Base-by-base conservation (phyloP, 2,113 vertebrate genomes). In the Ictalurus furcatus region DNA sequence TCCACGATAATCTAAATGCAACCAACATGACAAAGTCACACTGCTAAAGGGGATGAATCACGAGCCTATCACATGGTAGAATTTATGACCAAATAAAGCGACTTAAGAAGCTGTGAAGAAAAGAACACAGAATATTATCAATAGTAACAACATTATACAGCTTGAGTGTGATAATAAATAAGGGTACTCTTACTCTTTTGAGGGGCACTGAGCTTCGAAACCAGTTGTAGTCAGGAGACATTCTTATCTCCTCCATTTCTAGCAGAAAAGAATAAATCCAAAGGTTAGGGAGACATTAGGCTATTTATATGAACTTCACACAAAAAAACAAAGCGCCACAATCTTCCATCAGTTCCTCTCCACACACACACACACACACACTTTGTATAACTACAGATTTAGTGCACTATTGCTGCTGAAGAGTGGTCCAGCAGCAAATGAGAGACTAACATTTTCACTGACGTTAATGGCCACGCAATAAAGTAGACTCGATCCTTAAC, bases 221-320 rank as follows among this genome's bases (percentile, higher is more conserved):
- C 98, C 98, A 99, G 95, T 97, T 99, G 86, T 99, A 99, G 93
- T 99, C 98, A 71, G 98, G 98, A 96, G 98, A 99, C 94, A 97
- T 96, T 95, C 98, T 98, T 91, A 99, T 99, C 96, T 98, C 98
- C 95, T 98, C 98, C 98, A 99, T 99, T 96, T 95, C 94, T 92
- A 63, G 80, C 30, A 82, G 23, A 88, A 84, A 83, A 34, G 13
- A 89, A 69, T 54, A n/a, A 61, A 71, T 30, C 9, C 13, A 37
- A 44, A 37, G 73, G 28, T 30, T 30, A 71, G 65, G 25, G 30
- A 79, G 6, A 65, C 87, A 61, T 23, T 34, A 1, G 13, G 48
- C 67, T n/a, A 63, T 12, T 80, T 65, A 58, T 44, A 67, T 40
- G 25, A 87, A 56, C 85, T 63, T 44, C 76, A 52, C 21, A 86